Evolutionary conservation across 1,140 invertebrate species (phyloP).

Genomic region (Heterodera schachtii): DNA sequence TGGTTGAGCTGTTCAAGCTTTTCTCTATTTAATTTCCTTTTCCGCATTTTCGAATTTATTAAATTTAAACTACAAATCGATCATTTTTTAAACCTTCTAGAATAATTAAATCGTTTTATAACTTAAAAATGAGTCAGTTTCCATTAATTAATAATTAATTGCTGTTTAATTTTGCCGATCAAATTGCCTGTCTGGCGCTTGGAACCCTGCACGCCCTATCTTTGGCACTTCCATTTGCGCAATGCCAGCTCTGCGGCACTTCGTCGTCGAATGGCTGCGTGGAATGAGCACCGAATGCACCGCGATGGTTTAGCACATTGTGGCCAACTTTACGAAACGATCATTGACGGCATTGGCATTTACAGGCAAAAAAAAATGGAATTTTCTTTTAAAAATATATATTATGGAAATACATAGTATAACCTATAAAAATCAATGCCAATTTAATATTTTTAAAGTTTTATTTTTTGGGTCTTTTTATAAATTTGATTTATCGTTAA

Average conservation of each 20-base stretch:
- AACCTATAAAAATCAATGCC: background rate
- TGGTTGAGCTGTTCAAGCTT: too few relatives aligned
- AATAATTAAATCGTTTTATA: too few relatives aligned
- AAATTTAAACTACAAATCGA: too few relatives aligned
- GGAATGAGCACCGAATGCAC: conserved; percentile 39
- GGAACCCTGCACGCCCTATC: conserved; percentile 47
- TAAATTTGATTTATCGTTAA: too few relatives aligned
- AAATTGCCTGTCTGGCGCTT: conserved; percentile 41
- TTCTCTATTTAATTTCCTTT: too few relatives aligned
- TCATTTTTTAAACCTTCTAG: too few relatives aligned
- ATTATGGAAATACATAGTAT: conserved; percentile 13
- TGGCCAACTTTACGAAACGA: conserved; percentile 46
- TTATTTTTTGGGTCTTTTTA: too few relatives aligned
- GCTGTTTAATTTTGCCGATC: conserved; percentile 25
- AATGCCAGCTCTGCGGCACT: conserved; percentile 38
- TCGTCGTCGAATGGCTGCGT: conserved; percentile 32
- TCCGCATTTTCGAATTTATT: too few relatives aligned
- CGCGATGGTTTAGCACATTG: conserved; percentile 37
- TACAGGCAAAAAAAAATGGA: conserved; percentile 37
- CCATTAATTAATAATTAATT: background rate
- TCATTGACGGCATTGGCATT: conserved; percentile 31
- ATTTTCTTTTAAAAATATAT: conserved; percentile 1
- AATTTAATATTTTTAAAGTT: background rate
- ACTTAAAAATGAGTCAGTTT: too few relatives aligned
- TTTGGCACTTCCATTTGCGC: conserved; percentile 48